Evolutionary conservation across 1,140 invertebrate species (phyloP).

Genomic region (Lepidurus arcticus): DNA sequence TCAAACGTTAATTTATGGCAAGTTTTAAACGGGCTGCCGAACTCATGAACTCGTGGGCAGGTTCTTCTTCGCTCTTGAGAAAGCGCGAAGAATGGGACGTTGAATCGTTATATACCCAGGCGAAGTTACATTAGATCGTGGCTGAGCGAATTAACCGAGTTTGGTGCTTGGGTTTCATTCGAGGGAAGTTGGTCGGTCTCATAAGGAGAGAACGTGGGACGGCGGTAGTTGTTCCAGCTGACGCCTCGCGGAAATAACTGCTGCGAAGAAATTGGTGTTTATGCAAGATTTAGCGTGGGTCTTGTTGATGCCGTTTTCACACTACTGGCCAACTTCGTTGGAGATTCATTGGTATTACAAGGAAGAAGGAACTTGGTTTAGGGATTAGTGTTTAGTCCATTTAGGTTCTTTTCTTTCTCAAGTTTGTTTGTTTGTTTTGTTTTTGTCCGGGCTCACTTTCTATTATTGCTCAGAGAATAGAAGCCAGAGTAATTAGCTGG

Average conservation of each 20-base stretch:
- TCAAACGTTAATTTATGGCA: not conserved
- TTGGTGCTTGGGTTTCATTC: too few relatives aligned
- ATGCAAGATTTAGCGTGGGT: not conserved
- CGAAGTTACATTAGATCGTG: not conserved
- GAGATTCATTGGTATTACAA: not conserved
- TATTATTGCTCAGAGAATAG: not conserved
- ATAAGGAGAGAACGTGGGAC: not conserved
- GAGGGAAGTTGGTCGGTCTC: not conserved
- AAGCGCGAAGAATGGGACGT: not conserved
- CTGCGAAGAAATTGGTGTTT: not conserved
- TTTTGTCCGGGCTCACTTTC: not conserved
- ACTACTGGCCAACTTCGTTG: too few relatives aligned
- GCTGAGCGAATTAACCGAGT: too few relatives aligned
- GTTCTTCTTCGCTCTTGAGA: not conserved
- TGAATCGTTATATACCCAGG: not conserved
- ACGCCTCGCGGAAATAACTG: not conserved
- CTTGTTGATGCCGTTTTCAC: not conserved
- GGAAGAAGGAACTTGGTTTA: not conserved
- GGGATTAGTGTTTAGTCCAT: not conserved
- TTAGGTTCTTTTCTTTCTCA: not conserved
- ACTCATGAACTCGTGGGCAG: too few relatives aligned
- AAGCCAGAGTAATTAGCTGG: not conserved
- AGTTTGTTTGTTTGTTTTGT: not conserved
- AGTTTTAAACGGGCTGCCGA: too few relatives aligned
- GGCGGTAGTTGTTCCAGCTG: not conserved